A percentile compares a stretch with the other conserved stretches of the same genome.
These are phyloP conservation scores for Osmoderma eremita DNA, from an alignment of 2,888 invertebrate species.

Conservation along the genomic window DNA sequence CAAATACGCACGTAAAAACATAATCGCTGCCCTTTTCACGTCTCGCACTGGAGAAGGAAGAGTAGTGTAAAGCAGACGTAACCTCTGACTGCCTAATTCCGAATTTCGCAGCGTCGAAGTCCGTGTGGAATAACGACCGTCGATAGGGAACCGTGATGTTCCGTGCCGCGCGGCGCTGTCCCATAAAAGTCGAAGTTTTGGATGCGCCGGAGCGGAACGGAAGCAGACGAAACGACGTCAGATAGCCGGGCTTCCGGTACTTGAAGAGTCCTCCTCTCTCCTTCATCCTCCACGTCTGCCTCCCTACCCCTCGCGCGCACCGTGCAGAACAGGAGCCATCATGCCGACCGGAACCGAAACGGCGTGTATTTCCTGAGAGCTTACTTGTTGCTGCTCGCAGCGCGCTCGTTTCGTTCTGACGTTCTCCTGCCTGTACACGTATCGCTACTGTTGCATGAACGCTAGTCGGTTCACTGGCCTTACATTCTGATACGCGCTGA, in stretches of 20 bases:
- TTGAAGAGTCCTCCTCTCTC: constrained; percentile 22
- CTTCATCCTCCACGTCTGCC: neutral
- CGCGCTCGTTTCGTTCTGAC: constrained; percentile 1
- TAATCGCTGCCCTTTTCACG: neutral
- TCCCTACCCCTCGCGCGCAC: constrained; percentile 8
- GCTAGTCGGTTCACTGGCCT: neutral
- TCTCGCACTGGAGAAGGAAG: constrained; percentile 1
- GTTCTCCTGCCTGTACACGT: neutral
- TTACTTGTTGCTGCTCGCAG: constrained; percentile 49
- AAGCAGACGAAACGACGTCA: constrained; percentile 51
- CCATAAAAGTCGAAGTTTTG: constrained; percentile 40
- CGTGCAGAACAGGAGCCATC: constrained; percentile 46
- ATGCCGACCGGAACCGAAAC: constrained; percentile 50
- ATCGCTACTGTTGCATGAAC: constrained; percentile 10
- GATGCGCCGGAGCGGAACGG: constrained; percentile 46
- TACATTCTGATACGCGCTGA: neutral
- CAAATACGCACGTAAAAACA: neutral
- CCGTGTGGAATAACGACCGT: constrained; percentile 27
- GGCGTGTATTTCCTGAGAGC: constrained; percentile 50
- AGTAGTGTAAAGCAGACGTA: constrained; percentile 12
- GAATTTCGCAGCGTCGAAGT: constrained; percentile 11
- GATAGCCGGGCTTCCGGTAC: constrained; percentile 50
- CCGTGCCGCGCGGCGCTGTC: constrained; percentile 11
- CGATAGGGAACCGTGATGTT: constrained; percentile 14
- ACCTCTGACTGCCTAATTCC: constrained; percentile 22